Percentiles rank a stretch among this genome's conserved stretches.
Evolutionary conservation across 2,888 invertebrate genomes (phyloP).

Genomic region (Athalia circularis): DNA sequence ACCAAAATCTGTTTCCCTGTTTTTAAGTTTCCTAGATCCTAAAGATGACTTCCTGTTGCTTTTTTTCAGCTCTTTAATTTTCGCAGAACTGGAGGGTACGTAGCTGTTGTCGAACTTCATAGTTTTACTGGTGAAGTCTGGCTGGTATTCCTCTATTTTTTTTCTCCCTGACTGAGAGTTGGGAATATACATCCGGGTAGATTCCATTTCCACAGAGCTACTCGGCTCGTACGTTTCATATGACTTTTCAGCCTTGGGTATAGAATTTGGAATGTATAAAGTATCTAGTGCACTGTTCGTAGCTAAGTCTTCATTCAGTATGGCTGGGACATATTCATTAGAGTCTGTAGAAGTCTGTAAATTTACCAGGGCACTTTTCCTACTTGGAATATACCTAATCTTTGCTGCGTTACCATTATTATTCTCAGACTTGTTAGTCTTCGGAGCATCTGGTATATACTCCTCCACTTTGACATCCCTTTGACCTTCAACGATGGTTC

Average conservation of each 20-base stretch:
- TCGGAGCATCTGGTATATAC: slow-evolving; percentile 18
- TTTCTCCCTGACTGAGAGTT: slow-evolving; percentile 59
- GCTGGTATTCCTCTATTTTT: slow-evolving; percentile 62
- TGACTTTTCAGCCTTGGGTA: slow-evolving; percentile 40
- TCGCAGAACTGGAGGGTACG: slow-evolving; percentile 58
- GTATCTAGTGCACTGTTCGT: slow-evolving; percentile 34
- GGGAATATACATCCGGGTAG: slow-evolving; percentile 60
- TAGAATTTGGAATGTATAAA: slow-evolving; percentile 64
- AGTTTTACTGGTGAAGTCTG: slow-evolving; percentile 61
- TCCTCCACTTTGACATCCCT: slow-evolving; percentile 23
- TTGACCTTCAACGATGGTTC: neutral
- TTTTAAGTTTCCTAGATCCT: neutral
- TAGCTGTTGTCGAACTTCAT: slow-evolving; percentile 65
- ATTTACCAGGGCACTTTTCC: slow-evolving; percentile 59
- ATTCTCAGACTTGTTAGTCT: neutral
- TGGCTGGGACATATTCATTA: slow-evolving; percentile 62
- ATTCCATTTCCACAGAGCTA: slow-evolving; percentile 45
- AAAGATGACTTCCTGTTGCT: slow-evolving; percentile 2
- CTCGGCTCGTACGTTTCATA: slow-evolving; percentile 62
- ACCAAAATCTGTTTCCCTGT: neutral
- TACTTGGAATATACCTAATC: slow-evolving; percentile 63
- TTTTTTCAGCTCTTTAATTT: slow-evolving; percentile 41
- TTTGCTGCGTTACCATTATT: neutral
- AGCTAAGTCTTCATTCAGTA: slow-evolving; percentile 1
- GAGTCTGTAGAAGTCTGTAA: slow-evolving; percentile 52